Conservation (phyloP, 2,113 vertebrate species). For the Ornithorhynchus anatinus region DNA sequence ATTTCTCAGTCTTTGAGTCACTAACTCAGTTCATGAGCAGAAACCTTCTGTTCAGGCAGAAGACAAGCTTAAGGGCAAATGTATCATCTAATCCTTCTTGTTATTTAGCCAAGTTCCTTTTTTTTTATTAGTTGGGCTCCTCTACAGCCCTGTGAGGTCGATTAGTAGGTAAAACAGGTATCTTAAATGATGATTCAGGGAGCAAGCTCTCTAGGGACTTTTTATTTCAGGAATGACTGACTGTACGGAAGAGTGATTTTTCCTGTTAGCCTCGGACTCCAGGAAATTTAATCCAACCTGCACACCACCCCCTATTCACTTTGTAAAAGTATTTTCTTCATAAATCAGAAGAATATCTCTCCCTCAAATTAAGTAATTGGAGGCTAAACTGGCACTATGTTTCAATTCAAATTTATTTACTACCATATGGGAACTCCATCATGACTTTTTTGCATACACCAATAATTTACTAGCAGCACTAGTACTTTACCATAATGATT, state of each 20-base stretch:
- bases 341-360: not conserved
- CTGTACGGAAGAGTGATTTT: not conserved
- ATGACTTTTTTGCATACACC: not conserved
- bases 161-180: slow-evolving; percentile 1
- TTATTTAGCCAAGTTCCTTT: slow-evolving; percentile 7
- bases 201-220: not conserved
- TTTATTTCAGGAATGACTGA: not conserved
- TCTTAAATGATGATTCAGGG: not conserved
- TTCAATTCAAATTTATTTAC: not conserved
- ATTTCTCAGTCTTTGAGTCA: not conserved
- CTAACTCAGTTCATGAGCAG: not conserved
- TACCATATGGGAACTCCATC: not conserved
- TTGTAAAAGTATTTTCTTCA: not conserved
- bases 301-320: not conserved
- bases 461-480: not conserved
- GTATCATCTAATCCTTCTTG: not conserved
- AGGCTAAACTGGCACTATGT: not conserved
- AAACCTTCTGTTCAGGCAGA: not conserved
- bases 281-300: not conserved
- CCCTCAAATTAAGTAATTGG: not conserved
- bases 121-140: slow-evolving; percentile 25
- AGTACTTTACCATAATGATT: not conserved
- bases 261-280: not conserved
- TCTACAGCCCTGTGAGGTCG: not conserved
- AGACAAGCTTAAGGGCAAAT: not conserved